Evolutionary conservation across 2,888 invertebrate species (phyloP).

Genomic region (Agapostemon virescens): DNA sequence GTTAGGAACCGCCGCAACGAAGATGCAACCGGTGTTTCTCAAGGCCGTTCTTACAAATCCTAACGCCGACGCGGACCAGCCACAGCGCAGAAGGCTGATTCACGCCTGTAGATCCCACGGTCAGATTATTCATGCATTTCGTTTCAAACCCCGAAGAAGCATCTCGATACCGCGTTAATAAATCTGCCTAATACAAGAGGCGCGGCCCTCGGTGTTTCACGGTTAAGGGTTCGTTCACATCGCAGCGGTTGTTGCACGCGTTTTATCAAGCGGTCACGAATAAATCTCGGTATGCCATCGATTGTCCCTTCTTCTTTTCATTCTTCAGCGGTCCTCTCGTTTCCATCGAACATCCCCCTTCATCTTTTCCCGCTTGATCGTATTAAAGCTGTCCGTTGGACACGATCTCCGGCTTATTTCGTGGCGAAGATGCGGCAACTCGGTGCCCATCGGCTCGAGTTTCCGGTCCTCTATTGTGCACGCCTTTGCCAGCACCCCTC

Average conservation of each 20-base stretch:
- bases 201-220: slow-evolving; percentile 56
- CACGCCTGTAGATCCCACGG: slow-evolving; percentile 67
- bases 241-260: slow-evolving; percentile 30
- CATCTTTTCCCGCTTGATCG: background rate
- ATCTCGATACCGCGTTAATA: slow-evolving; percentile 70
- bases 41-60: slow-evolving; percentile 59
- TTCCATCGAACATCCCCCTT: slow-evolving; percentile 21
- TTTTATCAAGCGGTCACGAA: slow-evolving; percentile 56
- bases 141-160: slow-evolving; percentile 64
- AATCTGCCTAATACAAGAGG: slow-evolving; percentile 72
- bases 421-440: slow-evolving; percentile 63
- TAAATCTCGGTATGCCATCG: slow-evolving; percentile 59
- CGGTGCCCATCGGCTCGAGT: slow-evolving; percentile 70
- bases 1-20: slow-evolving; percentile 19
- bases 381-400: slow-evolving; percentile 51
- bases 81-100: slow-evolving; percentile 59
- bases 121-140: slow-evolving; percentile 68
- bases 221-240: slow-evolving; percentile 63
- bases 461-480: slow-evolving; percentile 75
- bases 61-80: slow-evolving; percentile 30
- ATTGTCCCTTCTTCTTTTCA: slow-evolving; percentile 51
- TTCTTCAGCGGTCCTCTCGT: slow-evolving; percentile 8
- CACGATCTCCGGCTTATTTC: slow-evolving; percentile 60
- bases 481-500: slow-evolving; percentile 42
- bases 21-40: slow-evolving; percentile 53